Evolutionary conservation across 2,888 invertebrate species (phyloP).

Genomic region (Tetragonisca angustula): DNA sequence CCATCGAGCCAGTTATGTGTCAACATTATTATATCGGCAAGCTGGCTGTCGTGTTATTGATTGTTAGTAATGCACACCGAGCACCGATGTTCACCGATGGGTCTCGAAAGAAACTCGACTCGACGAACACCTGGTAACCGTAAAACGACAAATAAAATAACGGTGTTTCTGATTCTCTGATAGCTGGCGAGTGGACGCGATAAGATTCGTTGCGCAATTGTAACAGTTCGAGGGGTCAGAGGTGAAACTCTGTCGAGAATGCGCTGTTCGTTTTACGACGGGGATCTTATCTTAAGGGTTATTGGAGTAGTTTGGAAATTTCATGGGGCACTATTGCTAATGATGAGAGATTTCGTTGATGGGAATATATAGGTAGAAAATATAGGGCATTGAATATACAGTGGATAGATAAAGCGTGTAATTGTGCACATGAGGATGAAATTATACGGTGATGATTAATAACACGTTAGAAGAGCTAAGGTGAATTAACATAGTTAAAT

Average conservation of each 20-base stretch:
- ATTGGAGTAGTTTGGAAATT: not conserved
- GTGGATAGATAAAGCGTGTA: not conserved
- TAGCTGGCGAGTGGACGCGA: not conserved
- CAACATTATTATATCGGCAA: slow-evolving; percentile 35
- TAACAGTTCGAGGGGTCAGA: too few relatives aligned
- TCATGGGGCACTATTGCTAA: not conserved
- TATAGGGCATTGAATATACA: not conserved
- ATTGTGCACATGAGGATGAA: not conserved
- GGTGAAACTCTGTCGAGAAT: not conserved
- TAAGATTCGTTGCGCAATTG: not conserved
- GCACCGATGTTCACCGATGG: slow-evolving; percentile 6
- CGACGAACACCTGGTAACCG: not conserved
- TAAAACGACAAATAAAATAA: not conserved
- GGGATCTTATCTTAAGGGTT: not conserved
- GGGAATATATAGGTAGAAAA: not conserved
- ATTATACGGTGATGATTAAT: not conserved
- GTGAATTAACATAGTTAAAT: not conserved
- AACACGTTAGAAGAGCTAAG: not conserved
- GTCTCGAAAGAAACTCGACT: slow-evolving; percentile 14
- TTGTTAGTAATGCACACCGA: slow-evolving; percentile 22
- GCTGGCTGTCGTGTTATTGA: slow-evolving; percentile 25
- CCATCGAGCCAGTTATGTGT: slow-evolving; percentile 23
- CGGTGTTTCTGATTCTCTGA: not conserved
- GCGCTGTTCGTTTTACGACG: not conserved
- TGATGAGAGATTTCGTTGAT: not conserved